A percentile compares a stretch with the other conserved stretches of the same genome.
phyloP scores from a whole-genome alignment of 1,140 invertebrate species.

The Drosophila subobscura region DNA sequence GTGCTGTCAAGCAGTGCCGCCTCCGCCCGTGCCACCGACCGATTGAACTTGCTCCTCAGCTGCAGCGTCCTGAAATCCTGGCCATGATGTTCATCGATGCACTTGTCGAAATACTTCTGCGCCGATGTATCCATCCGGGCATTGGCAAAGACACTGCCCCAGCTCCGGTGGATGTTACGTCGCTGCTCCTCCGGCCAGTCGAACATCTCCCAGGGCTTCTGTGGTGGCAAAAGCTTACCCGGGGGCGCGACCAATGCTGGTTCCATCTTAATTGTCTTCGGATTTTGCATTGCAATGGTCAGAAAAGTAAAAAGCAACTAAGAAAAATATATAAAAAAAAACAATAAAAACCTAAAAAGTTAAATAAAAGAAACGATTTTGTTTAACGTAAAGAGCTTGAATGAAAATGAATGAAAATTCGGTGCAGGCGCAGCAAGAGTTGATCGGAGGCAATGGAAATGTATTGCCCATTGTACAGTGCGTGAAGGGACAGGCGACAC shows the following conservation, averaged over 20 bases:
- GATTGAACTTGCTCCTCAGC: slow-evolving; percentile 52
- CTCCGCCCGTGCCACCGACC: slow-evolving; percentile 28
- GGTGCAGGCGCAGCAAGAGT: not conserved
- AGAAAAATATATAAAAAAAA: slow-evolving; percentile 26
- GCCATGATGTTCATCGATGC: slow-evolving; percentile 16
- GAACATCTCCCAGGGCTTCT: slow-evolving; percentile 42
- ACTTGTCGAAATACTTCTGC: slow-evolving; percentile 42
- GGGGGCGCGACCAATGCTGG: not conserved
- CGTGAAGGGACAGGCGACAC: no score
- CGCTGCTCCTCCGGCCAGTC: slow-evolving; percentile 35
- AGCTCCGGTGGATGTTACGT: slow-evolving; percentile 50
- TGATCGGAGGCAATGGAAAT: not conserved
- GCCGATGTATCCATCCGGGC: slow-evolving; percentile 22
- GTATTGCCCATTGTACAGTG: no score
- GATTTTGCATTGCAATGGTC: slow-evolving; percentile 8
- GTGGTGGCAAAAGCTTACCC: not conserved
- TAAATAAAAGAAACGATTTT: slow-evolving; percentile 29
- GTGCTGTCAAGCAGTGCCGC: slow-evolving; percentile 26
- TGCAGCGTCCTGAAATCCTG: slow-evolving; percentile 22
- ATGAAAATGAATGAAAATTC: slow-evolving; percentile 9
- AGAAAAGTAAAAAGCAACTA: slow-evolving; percentile 20
- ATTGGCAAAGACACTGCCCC: slow-evolving; percentile 43
- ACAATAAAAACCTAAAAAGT: slow-evolving; percentile 14
- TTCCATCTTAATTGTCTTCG: slow-evolving; percentile 10
- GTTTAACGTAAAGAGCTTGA: slow-evolving; percentile 16